Percentiles rank a stretch among this genome's conserved stretches.
Evolutionary conservation across 2,113 vertebrate genomes (phyloP).

Genomic region (Zingel zingel): DNA sequence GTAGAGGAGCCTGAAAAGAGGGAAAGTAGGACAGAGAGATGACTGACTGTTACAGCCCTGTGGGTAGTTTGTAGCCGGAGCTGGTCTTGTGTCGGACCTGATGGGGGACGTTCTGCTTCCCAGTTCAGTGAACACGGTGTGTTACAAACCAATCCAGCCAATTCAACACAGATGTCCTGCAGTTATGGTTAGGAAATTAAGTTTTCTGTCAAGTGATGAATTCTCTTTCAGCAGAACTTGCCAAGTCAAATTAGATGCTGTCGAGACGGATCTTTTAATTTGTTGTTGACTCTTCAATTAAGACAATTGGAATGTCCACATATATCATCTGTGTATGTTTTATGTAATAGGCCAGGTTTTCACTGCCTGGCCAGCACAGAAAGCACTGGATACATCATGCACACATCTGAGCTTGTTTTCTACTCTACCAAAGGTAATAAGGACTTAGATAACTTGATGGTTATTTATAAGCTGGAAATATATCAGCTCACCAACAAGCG

Average conservation of each 20-base stretch:
- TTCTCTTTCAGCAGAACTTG: slow-evolving; percentile 18
- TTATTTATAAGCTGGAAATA: slow-evolving; percentile 27
- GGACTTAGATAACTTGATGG: slow-evolving; percentile 9
- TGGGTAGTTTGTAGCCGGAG: slow-evolving; percentile 49
- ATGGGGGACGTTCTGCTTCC: slow-evolving; percentile 52
- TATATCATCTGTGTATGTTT: background rate
- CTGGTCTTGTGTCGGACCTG: slow-evolving; percentile 52
- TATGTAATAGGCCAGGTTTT: background rate
- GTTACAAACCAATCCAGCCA: slow-evolving; percentile 63
- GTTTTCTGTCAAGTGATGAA: slow-evolving; percentile 54
- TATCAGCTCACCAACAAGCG: background rate
- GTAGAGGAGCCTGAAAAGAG: slow-evolving; percentile 51
- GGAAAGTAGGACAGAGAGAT: slow-evolving; percentile 72
- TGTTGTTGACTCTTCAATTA: slow-evolving; percentile 15
- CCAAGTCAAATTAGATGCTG: slow-evolving; percentile 41
- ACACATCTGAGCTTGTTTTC: slow-evolving; percentile 35
- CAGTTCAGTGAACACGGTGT: slow-evolving; percentile 47
- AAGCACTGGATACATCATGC: background rate
- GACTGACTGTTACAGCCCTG: slow-evolving; percentile 61
- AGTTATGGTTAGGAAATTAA: slow-evolving; percentile 43
- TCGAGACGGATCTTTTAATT: slow-evolving; percentile 32
- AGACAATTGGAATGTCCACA: background rate
- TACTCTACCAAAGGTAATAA: slow-evolving; percentile 1
- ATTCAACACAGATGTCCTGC: slow-evolving; percentile 60
- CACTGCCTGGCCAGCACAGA: background rate